phyloP scores from a whole-genome alignment of 2,888 invertebrate genomes.

The Mythimna ferrago region DNA sequence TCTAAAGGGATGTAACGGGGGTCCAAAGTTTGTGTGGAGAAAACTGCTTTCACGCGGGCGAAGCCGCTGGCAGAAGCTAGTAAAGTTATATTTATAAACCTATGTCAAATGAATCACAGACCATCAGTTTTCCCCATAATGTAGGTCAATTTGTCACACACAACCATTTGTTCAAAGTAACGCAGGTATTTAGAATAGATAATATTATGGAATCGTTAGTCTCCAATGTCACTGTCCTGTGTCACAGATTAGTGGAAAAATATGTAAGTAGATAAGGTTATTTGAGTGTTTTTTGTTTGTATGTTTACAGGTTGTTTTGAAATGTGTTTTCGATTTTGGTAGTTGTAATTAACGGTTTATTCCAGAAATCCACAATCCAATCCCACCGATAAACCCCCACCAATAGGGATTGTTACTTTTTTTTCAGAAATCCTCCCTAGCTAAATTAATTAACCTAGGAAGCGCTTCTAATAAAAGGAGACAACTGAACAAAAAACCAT shows the following conservation, averaged over 20 bases:
- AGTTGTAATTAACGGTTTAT: not conserved
- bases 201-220: constrained; percentile 19
- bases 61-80: too few relatives aligned
- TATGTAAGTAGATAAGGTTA: constrained; percentile 41
- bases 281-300: constrained; percentile 18
- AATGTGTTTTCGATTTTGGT: not conserved
- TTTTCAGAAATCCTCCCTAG: too few relatives aligned
- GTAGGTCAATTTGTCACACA: constrained; percentile 25
- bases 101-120: constrained; percentile 16
- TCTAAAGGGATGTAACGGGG: too few relatives aligned
- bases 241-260: constrained; percentile 37
- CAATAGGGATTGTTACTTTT: too few relatives aligned
- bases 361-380: too few relatives aligned
- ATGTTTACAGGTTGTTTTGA: constrained; percentile 36
- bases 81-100: not conserved
- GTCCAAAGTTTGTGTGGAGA: too few relatives aligned
- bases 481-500: not conserved
- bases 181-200: constrained; percentile 44
- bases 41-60: too few relatives aligned
- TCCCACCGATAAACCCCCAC: too few relatives aligned
- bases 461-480: not conserved
- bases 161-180: constrained; percentile 1
- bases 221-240: constrained; percentile 32
- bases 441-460: not conserved
- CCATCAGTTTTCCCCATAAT: constrained; percentile 24